Evolutionary conservation across 2,888 invertebrate species (phyloP), one percentile per base, ranked within the genome.

Genomic region (Nomada lathburiana): DNA sequence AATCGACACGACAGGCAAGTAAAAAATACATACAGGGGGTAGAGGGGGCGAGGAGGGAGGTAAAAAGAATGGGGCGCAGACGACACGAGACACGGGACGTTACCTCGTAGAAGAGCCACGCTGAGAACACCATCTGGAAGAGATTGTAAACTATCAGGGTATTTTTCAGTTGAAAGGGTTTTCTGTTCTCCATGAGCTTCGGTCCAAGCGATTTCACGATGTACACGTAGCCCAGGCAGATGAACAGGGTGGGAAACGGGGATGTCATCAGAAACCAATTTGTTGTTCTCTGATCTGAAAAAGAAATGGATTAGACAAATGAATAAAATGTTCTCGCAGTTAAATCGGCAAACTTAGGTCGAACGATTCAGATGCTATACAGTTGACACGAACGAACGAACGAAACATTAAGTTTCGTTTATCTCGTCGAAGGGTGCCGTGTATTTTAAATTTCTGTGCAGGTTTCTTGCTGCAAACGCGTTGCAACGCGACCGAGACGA

Each of bases 231-330:
- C 95, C 94, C 94, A 98, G 94, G 95, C 98, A 98, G 94, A 98
- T 97, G 94, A 97, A 95, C 94, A 98, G 95, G 90, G 98, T 98
- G 91, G 98, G 98, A 93, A 98, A 96, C 84, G 98, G 98, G 90
- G 98, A 98, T 92, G 97, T 97, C 98, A 99, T 98, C 95, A 99
- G 95, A 92, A 97, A 96, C 98, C 98, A 98, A 94, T 97, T 96
- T 94, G 97, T 97, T 91, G 98, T 98, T 93, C 99, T 96, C 85
- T 96, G 95, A 95, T 98, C 98, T 98, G 95, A 26, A 89, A 91
- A 47, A 20, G 5, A 26, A 67, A 67, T 10, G n/a, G 20, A n/a
- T 20, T 0, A 57, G 23, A 16, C 2, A 0, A 20, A 9, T 10
- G 16, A 55, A 53, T 16, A 16, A 11, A n/a, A 47, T 13, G 47